Conservation (phyloP, 2,113 vertebrate species). For the Siniperca knerii region DNA sequence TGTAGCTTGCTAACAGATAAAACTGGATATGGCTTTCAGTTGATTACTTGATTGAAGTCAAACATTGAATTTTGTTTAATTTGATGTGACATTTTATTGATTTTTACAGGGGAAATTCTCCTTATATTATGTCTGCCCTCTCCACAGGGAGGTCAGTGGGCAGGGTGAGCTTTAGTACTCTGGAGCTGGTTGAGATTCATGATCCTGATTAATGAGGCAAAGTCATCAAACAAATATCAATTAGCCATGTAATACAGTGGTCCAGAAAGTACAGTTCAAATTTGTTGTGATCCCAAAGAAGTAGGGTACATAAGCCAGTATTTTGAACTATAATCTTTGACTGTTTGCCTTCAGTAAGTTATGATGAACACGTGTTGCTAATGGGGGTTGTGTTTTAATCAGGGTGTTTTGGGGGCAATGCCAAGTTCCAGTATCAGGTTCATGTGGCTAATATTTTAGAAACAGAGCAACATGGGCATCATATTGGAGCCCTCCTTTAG, state of each 20-base stretch:
- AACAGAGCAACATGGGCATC: conserved; percentile 4
- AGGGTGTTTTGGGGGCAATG: background rate
- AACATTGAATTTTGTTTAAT: background rate
- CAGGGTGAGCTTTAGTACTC: background rate
- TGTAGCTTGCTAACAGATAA: background rate
- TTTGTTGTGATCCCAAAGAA: background rate
- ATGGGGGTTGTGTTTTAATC: conserved; percentile 3
- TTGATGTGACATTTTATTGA: background rate
- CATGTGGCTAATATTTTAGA: background rate
- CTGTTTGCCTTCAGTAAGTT: background rate
- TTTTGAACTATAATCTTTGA: background rate
- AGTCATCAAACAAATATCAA: conserved; percentile 1
- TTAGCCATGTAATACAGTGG: background rate
- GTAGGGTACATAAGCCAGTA: background rate
- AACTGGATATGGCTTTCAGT: background rate
- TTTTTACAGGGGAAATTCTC: background rate
- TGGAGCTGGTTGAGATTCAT: background rate
- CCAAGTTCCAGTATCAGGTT: background rate
- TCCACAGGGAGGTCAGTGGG: background rate
- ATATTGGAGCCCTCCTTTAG: background rate
- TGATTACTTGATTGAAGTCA: background rate
- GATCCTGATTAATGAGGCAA: background rate
- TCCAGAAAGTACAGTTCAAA: background rate
- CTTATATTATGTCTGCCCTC: background rate
- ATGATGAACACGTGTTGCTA: conserved; percentile 7